Evolutionary conservation across 2,113 vertebrate species (phyloP).

Genomic region (Tetraodon nigroviridis): DNA sequence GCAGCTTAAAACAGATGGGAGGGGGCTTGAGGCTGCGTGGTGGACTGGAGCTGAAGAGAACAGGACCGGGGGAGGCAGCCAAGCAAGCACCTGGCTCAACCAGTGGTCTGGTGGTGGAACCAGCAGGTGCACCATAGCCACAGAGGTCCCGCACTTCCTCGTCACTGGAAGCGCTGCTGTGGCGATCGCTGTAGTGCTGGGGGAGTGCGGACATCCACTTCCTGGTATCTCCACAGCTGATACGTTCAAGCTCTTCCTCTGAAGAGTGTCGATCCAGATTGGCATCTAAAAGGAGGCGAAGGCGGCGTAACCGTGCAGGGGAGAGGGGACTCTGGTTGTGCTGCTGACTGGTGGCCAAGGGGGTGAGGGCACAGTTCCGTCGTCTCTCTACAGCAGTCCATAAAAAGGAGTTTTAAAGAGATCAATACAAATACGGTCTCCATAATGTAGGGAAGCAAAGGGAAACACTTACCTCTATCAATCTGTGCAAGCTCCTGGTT

Average conservation of each 20-base stretch:
- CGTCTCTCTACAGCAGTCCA: conserved; percentile 75
- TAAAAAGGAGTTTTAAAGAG: conserved; percentile 12
- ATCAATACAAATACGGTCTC: too few species aligned
- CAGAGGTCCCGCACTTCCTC: conserved; percentile 89
- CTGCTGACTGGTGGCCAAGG: conserved; percentile 84
- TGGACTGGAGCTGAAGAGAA: conserved; percentile 87
- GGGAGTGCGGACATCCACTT: conserved; percentile 76
- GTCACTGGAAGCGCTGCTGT: conserved; percentile 84
- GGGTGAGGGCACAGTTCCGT: conserved; percentile 80
- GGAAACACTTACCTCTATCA: conserved; percentile 82
- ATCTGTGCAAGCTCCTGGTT: conserved; percentile 92
- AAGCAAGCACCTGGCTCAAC: conserved; percentile 49
- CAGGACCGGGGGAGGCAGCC: conserved; percentile 75
- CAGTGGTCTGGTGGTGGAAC: conserved; percentile 43
- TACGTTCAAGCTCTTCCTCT: conserved; percentile 87
- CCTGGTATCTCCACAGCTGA: conserved; percentile 78
- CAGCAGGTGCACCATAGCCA: conserved; percentile 48
- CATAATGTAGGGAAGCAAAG: neutral
- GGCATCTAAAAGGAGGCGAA: conserved; percentile 79
- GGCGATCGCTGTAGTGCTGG: conserved; percentile 72
- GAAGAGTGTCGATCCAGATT: conserved; percentile 86
- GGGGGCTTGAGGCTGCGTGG: conserved; percentile 82
- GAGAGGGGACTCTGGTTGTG: conserved; percentile 84
- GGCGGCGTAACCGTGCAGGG: conserved; percentile 74
- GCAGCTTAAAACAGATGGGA: conserved; percentile 70